phyloP scores from a whole-genome alignment of 2,888 invertebrate species.

The Crioceris asparagi region DNA sequence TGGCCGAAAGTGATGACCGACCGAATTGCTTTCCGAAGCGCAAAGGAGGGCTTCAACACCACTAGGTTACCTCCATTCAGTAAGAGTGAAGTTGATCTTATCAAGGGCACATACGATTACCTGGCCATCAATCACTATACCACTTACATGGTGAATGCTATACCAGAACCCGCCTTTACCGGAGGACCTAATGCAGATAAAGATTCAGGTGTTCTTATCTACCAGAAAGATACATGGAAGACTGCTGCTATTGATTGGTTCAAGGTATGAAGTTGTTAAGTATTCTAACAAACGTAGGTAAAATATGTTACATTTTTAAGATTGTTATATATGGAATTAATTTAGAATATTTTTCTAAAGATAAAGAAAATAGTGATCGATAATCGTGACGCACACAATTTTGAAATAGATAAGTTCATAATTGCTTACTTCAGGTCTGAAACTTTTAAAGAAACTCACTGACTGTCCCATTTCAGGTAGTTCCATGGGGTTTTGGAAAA shows the following conservation, averaged over 20 bases:
- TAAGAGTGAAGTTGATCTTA: too few relatives aligned
- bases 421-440: too few relatives aligned
- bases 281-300: too few relatives aligned
- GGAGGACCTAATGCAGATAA: slow-evolving; percentile 10
- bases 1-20: slow-evolving; percentile 56
- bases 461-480: slow-evolving; percentile 45
- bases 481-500: slow-evolving; percentile 50
- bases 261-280: slow-evolving; percentile 14
- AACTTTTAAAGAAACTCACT: too few relatives aligned
- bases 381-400: too few relatives aligned
- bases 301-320: too few relatives aligned
- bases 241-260: slow-evolving; percentile 41
- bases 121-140: slow-evolving; percentile 19
- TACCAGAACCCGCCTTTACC: slow-evolving; percentile 3
- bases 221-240: slow-evolving; percentile 18
- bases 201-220: slow-evolving; percentile 13
- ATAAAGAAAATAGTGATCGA: too few relatives aligned
- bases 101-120: slow-evolving; percentile 15
- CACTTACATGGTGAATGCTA: slow-evolving; percentile 15
- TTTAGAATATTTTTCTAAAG: too few relatives aligned
- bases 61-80: slow-evolving; percentile 58
- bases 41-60: slow-evolving; percentile 35
- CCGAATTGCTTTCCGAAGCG: slow-evolving; percentile 46
- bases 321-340: too few relatives aligned
- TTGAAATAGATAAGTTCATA: too few relatives aligned